A percentile compares a stretch with the other conserved stretches of the same genome.
These are phyloP conservation scores for Entelurus aequoreus DNA, from an alignment of 2,113 vertebrate genomes.

Conservation along the genomic window DNA sequence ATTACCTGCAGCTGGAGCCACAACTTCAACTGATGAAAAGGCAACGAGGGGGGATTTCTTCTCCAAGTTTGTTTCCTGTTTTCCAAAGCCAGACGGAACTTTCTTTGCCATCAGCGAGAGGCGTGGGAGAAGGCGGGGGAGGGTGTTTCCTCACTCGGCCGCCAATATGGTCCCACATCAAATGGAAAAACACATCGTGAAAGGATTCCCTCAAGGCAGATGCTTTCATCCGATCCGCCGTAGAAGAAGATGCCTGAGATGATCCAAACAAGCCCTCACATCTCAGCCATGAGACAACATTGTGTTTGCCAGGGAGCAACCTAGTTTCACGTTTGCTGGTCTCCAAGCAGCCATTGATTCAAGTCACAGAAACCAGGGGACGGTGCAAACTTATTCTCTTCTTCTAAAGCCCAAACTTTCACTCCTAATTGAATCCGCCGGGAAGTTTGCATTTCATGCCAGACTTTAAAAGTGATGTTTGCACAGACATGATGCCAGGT, in stretches of 20 bases:
- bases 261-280: constrained; percentile 53
- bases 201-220: constrained; percentile 37
- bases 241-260: constrained; percentile 39
- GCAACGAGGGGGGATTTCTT: constrained; percentile 45
- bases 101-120: constrained; percentile 27
- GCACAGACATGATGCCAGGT: constrained; percentile 12
- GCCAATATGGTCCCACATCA: constrained; percentile 47
- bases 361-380: constrained; percentile 18
- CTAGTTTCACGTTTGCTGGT: constrained; percentile 11
- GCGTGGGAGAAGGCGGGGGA: constrained; percentile 10
- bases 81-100: constrained; percentile 18
- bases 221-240: constrained; percentile 35
- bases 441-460: constrained; percentile 12
- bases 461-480: constrained; percentile 17
- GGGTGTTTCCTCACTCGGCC: constrained; percentile 39
- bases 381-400: neutral
- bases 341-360: constrained; percentile 7
- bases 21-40: constrained; percentile 24
- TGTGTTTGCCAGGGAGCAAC: constrained; percentile 6
- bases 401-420: constrained; percentile 1
- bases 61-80: constrained; percentile 8
- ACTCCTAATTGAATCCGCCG: constrained; percentile 15
- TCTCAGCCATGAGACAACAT: constrained; percentile 23
- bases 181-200: constrained; percentile 41
- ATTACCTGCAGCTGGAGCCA: constrained; percentile 44